These are phyloP conservation scores for Hippocampus comes DNA, from an alignment of 2,113 vertebrate genomes.

Conservation along the genomic window DNA sequence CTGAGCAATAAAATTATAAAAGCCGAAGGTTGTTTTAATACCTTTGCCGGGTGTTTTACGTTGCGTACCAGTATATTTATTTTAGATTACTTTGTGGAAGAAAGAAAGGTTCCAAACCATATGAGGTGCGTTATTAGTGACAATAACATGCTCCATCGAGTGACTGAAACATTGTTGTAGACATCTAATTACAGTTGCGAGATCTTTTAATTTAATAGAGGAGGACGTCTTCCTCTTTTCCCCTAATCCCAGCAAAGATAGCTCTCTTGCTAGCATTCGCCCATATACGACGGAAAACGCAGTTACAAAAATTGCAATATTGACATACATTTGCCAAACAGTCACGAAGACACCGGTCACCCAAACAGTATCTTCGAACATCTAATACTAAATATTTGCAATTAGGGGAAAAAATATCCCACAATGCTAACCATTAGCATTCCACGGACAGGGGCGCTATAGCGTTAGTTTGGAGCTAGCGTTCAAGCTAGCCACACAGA, in stretches of 20 bases:
- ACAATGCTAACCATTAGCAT: slow-evolving; percentile 50
- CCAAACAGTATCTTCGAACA: neutral
- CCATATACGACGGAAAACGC: slow-evolving; percentile 7
- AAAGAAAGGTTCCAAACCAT: neutral
- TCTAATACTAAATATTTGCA: neutral
- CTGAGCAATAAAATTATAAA: neutral
- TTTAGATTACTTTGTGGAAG: neutral
- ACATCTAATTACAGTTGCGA: slow-evolving; percentile 20
- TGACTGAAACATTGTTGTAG: neutral
- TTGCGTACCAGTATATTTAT: neutral
- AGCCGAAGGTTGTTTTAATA: neutral
- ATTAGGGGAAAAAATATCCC: neutral
- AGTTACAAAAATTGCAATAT: neutral
- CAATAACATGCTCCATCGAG: neutral
- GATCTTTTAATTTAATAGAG: slow-evolving; percentile 33
- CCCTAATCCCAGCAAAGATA: slow-evolving; percentile 52
- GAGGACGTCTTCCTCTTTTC: slow-evolving; percentile 49
- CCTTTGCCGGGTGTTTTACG: neutral
- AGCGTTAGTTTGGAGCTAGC: slow-evolving; percentile 34
- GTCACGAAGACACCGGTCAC: neutral
- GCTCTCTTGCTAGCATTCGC: slow-evolving; percentile 43
- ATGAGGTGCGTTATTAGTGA: neutral
- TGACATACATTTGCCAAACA: neutral
- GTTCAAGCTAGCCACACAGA: slow-evolving; percentile 39
- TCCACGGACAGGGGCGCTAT: slow-evolving; percentile 13